phyloP scores from a whole-genome alignment of 37 sponge, comb jelly and placozoan genomes.

The Eunapius fragilis region DNA sequence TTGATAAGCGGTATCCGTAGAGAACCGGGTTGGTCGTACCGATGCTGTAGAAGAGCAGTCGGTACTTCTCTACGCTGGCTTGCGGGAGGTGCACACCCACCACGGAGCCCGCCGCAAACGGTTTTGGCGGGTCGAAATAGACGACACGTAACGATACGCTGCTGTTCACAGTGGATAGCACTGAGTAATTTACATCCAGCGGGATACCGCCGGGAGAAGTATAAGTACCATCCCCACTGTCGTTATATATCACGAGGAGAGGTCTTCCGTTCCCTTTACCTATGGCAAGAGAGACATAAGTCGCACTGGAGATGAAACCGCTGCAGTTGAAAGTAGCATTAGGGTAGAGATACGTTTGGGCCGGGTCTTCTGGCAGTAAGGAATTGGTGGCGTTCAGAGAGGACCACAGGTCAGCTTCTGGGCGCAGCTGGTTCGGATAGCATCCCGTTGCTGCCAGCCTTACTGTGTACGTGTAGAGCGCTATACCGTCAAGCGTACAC shows the following conservation, averaged over 20 bases:
- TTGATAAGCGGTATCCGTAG: background rate
- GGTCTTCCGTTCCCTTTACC: background rate
- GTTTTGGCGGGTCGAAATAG: background rate
- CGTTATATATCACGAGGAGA: background rate
- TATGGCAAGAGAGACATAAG: background rate
- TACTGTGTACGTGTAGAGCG: background rate
- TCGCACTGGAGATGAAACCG: background rate
- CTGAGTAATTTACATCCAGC: background rate
- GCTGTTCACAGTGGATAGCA: background rate
- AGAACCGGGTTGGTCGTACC: background rate
- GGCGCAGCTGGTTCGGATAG: background rate
- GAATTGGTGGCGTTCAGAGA: background rate
- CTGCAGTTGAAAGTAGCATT: background rate
- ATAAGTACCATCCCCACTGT: background rate
- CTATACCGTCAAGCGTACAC: background rate
- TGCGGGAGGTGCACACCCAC: background rate
- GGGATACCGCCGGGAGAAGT: background rate
- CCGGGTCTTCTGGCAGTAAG: background rate
- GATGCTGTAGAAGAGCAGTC: background rate
- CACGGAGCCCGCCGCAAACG: background rate
- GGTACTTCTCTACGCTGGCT: background rate
- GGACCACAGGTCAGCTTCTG: background rate
- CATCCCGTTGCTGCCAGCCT: background rate
- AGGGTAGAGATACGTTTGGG: background rate
- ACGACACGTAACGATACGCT: background rate